Evolutionary conservation across 2,797 vertebrate genomes (phyloP), one percentile per base, ranked within the genome.

Genomic region (Steatocranus sp.): DNA sequence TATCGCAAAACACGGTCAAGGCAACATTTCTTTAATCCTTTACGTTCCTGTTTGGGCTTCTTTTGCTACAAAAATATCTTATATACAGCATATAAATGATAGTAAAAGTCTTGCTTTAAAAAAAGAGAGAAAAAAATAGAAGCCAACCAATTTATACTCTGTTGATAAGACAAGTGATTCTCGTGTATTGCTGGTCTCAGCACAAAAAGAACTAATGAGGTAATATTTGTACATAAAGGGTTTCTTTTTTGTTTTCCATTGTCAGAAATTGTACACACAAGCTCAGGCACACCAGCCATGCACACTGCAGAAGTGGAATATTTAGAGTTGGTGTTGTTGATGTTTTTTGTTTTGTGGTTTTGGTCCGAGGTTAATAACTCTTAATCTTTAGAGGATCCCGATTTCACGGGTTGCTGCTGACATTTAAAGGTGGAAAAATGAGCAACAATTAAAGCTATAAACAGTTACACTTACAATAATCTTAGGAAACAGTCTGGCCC

Each of bases 201-300:
- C 97, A 96, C 93, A 97, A 96, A 98, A 97, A 97, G 14, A 97
- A 96, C 97, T 97, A 96, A 97, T 98, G 99, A 99, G 99, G 99
- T 99, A 99, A 98, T 98, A 97, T 98, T 98, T 98, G 98, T 98
- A 98, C 93, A 94, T 96, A 94, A 96, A 97, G 96, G 96, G 97
- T 95, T 95, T 94, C 92, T 88, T 94, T 95, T 91, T 87, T 83
- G 79, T 82, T 91, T 92, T 89, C 90, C 88, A 86, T 94, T 89
- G 84, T 95, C 89, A 93, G 86, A 95, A 94, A 94, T 20, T 94
- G 90, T 90, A 93, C 93, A 94, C 90, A 92, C 87, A 91, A 93
- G 89, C 91, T 93, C 93, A 95, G 89, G 78, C 91, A 93, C 91
- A 89, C 90, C 78, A 84, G 83, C 90, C 94, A 96, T 90, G 91